Evolutionary conservation across 2,888 invertebrate species (phyloP), one percentile per base, ranked within the genome.

Genomic region (Agonopterix alstromeriana): DNA sequence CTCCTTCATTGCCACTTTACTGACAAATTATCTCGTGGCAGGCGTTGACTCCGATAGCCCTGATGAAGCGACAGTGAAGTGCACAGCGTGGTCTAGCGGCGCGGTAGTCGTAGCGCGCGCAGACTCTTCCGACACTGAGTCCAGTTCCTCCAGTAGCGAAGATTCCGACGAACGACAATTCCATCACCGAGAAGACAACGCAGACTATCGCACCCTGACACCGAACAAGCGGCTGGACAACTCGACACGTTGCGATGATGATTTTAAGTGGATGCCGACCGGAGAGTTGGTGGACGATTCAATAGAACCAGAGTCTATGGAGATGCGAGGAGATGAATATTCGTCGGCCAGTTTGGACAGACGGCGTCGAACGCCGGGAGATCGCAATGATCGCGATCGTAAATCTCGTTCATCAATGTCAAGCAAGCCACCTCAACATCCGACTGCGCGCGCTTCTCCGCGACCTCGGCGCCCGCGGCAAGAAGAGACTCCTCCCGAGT

Each of bases 261-360:
- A 92, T 73, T 93, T 93, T 74, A 92, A 91, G 78, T 93, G 93
- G 93, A 89, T 93, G 75, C 90, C 87, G 8, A 74, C 76, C 10
- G 78, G 65, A 51, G 82, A 75, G 51, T 72, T 79, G 63, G 77
- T 76, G 49, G 80, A 82, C 49, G 78, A 80, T 54, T 56, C 61
- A 43, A 67, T 59, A 7, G 78, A 81, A 51, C 68, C 69, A 35
- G 58, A 64, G 35, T 63, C 73, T 45, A 67, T 74, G 64, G 79
- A 78, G 38, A 57, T 71, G 35, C 77, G 76, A 51, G 61, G 67
- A 42, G 85, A 85, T 42, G 79, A 83, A 50, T 82, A 79, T 61
- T 69, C 77, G 3, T 74, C 83, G 45, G 82, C 84, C 11, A 92
- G 92, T 57, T 82, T 92, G 57, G 90, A 92, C 60, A 87, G 92